Conservation (phyloP, 2,113 vertebrate genomes). For the Tychaedon coryphoeus region DNA sequence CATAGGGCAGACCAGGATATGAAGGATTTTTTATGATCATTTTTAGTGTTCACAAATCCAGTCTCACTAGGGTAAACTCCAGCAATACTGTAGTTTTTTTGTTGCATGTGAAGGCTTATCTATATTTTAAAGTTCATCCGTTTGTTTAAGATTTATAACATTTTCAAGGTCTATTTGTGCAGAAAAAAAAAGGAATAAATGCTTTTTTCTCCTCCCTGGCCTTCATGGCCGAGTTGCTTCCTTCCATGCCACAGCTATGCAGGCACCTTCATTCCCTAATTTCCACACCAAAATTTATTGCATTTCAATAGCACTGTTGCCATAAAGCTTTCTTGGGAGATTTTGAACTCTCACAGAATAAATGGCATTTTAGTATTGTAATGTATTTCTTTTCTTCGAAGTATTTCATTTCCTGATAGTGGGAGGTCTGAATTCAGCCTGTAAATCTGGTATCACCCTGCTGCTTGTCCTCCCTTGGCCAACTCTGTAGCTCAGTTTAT, state of each 20-base stretch:
- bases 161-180: background rate
- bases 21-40: background rate
- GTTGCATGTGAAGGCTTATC: background rate
- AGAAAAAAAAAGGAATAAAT: background rate
- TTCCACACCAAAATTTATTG: background rate
- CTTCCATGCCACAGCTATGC: background rate
- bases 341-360: background rate
- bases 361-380: background rate
- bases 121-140: background rate
- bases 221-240: background rate
- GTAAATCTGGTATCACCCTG: background rate
- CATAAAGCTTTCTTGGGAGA: background rate
- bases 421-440: background rate
- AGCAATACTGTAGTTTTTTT: background rate
- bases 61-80: background rate
- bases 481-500: background rate
- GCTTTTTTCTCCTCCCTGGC: background rate
- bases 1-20: background rate
- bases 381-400: background rate
- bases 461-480: background rate
- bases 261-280: background rate
- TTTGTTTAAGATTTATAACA: background rate
- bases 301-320: background rate
- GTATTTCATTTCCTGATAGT: background rate
- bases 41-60: background rate